Evolutionary conservation across 2,113 vertebrate species (phyloP), one percentile per base, ranked within the genome.

Genomic region (Sebastes fasciatus): DNA sequence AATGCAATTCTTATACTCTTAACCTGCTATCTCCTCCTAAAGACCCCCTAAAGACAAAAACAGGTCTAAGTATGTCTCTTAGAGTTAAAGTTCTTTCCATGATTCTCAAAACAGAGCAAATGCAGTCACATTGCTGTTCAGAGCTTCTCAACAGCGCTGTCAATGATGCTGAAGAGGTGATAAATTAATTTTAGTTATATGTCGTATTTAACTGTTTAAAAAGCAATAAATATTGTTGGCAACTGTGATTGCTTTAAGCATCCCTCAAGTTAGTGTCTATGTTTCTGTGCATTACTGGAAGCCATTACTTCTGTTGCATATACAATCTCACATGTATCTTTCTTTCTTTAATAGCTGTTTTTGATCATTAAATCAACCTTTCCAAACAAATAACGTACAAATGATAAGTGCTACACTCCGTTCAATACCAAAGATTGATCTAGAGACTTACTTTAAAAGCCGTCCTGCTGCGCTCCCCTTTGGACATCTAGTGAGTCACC

Each of bases 381-480:
- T 61, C 21, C 13, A 21, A 57, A 16, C 1, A 43, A 17, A 23
- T 52, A 40, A 69, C 48, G n/a, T 16, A 12, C 0, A 52, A 17
- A 45, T 68, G 9, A 13, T 17, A 6, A 43, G 8, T 4, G 34
- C 4, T 61, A 8, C 42, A 46, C 34, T 60, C 26, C 65, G 26
- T 21, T 45, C 17, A 80, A n/a, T 61, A 17, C 14, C 6, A 40
- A 64, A 62, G 16, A 82, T 58, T 55, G 74, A 88, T 45, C 19
- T 8, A 21, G 8, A 77, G 54, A 34, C n/a, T 19, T 55, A 17
- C 49, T 72, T 72, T 84, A 71, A 86, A 84, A 84, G 77, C 60
- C 40, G 6, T 62, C 77, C 46, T 63, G 48, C 60, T 75, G 69
- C 4, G 64, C 48, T 54, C n/a, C 57, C 16, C 46, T 83, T 66